Percentiles rank a stretch among this genome's conserved stretches.
These are phyloP conservation scores for Neodontobutis hainanensis DNA, from an alignment of 2,113 vertebrate genomes.

Conservation along the genomic window DNA sequence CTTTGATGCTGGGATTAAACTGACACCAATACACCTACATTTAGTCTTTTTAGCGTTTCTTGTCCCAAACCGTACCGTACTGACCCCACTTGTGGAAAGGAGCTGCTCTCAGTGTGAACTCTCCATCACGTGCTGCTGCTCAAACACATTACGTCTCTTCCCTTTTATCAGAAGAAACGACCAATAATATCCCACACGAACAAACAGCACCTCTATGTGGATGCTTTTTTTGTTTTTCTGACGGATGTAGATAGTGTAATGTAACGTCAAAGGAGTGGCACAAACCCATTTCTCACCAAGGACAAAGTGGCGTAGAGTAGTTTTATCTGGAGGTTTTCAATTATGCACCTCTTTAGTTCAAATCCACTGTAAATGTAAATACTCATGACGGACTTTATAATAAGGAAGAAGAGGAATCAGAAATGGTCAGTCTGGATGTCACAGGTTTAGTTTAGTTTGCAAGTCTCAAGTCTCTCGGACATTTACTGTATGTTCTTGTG, in stretches of 20 bases:
- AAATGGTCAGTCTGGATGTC: background rate
- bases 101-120: slow-evolving; percentile 47
- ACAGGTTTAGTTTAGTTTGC: background rate
- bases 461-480: background rate
- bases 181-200: background rate
- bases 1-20: too few relatives aligned
- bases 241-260: slow-evolving; percentile 54
- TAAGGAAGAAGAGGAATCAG: slow-evolving; percentile 25
- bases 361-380: slow-evolving; percentile 58
- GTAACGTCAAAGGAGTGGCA: slow-evolving; percentile 49
- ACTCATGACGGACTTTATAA: slow-evolving; percentile 36
- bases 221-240: slow-evolving; percentile 6
- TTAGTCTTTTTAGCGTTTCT: background rate
- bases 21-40: too few relatives aligned
- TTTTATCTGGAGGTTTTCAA: slow-evolving; percentile 22
- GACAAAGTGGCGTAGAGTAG: slow-evolving; percentile 26
- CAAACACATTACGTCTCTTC: background rate
- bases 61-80: background rate
- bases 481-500: background rate
- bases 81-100: background rate
- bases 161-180: slow-evolving; percentile 1
- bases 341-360: slow-evolving; percentile 11
- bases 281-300: slow-evolving; percentile 27
- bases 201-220: background rate
- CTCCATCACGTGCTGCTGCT: slow-evolving; percentile 26